These are phyloP conservation scores for Craterocephalus amniculus DNA, from an alignment of 2,797 vertebrate genomes.

Conservation along the genomic window DNA sequence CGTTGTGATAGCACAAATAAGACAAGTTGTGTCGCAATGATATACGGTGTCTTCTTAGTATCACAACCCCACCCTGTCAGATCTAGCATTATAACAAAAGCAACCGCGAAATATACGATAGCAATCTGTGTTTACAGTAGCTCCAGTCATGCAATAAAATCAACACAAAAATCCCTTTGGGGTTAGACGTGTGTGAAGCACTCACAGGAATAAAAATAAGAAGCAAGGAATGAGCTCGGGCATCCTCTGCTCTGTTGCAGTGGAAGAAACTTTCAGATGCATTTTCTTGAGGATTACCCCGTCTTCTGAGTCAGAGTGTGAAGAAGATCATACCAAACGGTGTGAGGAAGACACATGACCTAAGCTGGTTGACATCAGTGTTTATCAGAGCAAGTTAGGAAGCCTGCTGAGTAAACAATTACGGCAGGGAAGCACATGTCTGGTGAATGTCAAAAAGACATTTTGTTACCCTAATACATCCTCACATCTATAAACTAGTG, in stretches of 20 bases:
- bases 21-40: constrained; percentile 12
- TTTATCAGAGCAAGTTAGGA: constrained; percentile 35
- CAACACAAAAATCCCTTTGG: constrained; percentile 1
- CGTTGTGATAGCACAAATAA: not conserved
- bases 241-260: not conserved
- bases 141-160: constrained; percentile 1
- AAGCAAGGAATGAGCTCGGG: not conserved
- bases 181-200: constrained; percentile 5
- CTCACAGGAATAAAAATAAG: constrained; percentile 5
- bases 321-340: not conserved
- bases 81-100: not conserved
- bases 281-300: not conserved
- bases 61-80: not conserved
- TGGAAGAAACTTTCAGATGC: not conserved
- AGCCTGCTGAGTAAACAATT: constrained; percentile 27
- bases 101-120: not conserved
- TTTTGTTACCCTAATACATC: constrained; percentile 4
- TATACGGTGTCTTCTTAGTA: not conserved
- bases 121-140: not conserved
- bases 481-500: constrained; percentile 39
- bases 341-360: not conserved
- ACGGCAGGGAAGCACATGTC: constrained; percentile 17
- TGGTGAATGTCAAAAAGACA: constrained; percentile 50
- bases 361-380: constrained; percentile 11
- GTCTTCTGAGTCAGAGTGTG: not conserved